Conservation (phyloP, 2,113 vertebrate species). For the Arenaria interpres region DNA sequence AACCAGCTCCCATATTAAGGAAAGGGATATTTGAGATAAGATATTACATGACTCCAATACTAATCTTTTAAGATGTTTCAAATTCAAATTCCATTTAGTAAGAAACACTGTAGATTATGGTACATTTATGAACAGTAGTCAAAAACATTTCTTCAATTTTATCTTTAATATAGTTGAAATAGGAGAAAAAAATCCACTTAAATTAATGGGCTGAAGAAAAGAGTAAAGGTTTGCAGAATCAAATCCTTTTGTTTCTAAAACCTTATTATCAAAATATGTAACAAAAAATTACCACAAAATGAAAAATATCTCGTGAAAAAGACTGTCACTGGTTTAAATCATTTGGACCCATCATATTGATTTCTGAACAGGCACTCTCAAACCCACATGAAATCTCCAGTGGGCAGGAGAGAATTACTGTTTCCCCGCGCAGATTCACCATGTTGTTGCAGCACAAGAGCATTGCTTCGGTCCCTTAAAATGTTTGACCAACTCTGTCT, state of each 20-base stretch:
- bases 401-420: background rate
- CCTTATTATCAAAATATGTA: background rate
- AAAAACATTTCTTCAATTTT: background rate
- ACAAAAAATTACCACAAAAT: background rate
- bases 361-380: background rate
- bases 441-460: background rate
- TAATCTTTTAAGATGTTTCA: background rate
- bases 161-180: background rate
- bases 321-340: background rate
- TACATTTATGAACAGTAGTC: background rate
- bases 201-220: background rate
- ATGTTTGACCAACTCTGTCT: background rate
- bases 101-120: background rate
- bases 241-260: background rate
- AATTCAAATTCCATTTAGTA: background rate
- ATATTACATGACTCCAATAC: background rate
- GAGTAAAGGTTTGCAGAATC: background rate
- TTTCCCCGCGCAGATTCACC: background rate
- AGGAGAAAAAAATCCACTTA: background rate
- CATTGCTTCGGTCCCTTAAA: background rate
- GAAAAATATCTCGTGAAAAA: background rate
- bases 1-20: background rate
- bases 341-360: rapidly evolving
- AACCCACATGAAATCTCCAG: background rate
- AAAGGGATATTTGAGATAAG: background rate